Evolutionary conservation across 37 sponge, comb jelly and placozoan genomes (phyloP).

Genomic region (Theonella swinhoei): DNA sequence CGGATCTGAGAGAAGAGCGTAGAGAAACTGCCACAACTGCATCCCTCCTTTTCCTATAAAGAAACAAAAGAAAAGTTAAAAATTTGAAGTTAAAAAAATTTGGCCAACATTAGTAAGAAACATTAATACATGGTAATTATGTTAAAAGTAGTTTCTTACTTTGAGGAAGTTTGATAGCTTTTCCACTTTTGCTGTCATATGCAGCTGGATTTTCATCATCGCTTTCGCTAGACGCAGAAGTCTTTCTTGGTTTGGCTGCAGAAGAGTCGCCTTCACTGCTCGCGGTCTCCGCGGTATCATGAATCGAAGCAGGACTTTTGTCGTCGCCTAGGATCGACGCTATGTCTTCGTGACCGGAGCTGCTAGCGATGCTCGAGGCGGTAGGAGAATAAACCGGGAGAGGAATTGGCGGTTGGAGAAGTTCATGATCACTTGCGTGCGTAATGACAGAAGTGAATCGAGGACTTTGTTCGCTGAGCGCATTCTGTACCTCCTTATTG

Average conservation of each 20-base stretch:
- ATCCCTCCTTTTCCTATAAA: slow-evolving; percentile 75
- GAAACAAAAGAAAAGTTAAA: neutral
- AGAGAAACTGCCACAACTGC: slow-evolving; percentile 89
- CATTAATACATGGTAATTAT: too few relatives aligned
- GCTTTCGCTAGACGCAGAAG: neutral
- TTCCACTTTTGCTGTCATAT: too few relatives aligned
- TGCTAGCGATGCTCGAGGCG: neutral
- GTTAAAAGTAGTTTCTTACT: too few relatives aligned
- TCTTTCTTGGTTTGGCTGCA: neutral
- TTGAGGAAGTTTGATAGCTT: neutral
- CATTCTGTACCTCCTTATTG: neutral
- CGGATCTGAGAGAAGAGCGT: slow-evolving; percentile 64
- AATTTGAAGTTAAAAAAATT: too few relatives aligned
- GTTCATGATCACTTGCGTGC: neutral
- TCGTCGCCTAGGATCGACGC: too few relatives aligned
- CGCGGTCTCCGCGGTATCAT: neutral
- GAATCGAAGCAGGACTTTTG: too few relatives aligned
- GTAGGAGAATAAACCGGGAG: too few relatives aligned
- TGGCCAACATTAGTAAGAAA: too few relatives aligned
- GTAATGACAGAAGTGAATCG: neutral
- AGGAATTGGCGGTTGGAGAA: too few relatives aligned
- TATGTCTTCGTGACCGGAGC: too few relatives aligned
- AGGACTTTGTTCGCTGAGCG: neutral
- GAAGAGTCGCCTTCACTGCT: too few relatives aligned
- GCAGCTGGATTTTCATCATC: neutral